phyloP scores from a whole-genome alignment of 2,888 invertebrate genomes.

The Lampropteryx suffumata region DNA sequence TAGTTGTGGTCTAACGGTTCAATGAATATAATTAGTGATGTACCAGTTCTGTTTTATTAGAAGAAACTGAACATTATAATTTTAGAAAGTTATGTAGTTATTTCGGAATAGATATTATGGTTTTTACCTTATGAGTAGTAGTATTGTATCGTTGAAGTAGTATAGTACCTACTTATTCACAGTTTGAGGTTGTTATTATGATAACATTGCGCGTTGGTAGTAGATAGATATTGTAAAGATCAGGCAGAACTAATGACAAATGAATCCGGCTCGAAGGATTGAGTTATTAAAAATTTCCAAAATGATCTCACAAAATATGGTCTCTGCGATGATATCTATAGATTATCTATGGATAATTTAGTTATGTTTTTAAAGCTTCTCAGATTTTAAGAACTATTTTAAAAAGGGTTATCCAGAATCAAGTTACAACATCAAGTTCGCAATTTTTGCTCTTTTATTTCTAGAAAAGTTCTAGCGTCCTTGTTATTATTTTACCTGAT shows the following conservation, averaged over 20 bases:
- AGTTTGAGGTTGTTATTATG: conserved; percentile 13
- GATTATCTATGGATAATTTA: too few relatives aligned
- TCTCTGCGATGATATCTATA: too few relatives aligned
- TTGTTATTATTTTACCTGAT: neutral
- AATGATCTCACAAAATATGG: too few relatives aligned
- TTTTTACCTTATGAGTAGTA: conserved; percentile 36
- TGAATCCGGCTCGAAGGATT: conserved; percentile 10
- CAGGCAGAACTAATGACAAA: too few relatives aligned
- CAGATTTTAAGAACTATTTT: too few relatives aligned
- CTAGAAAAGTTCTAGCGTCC: too few relatives aligned
- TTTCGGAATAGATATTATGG: conserved; percentile 35
- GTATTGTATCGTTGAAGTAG: conserved; percentile 23
- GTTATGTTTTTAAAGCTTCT: too few relatives aligned
- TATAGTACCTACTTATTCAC: neutral
- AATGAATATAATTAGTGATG: conserved; percentile 52
- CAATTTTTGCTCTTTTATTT: too few relatives aligned
- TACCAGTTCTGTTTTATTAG: conserved; percentile 47
- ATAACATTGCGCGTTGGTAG: too few relatives aligned
- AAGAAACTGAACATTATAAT: conserved; percentile 38
- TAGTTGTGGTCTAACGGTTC: conserved; percentile 41
- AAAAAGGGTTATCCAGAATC: too few relatives aligned
- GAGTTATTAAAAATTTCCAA: neutral
- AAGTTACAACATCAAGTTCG: too few relatives aligned
- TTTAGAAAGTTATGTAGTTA: conserved; percentile 38
- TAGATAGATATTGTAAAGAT: too few relatives aligned